A percentile compares a stretch with the other conserved stretches of the same genome.
phyloP scores from a whole-genome alignment of 2,113 vertebrate species.

The Callocephalon fimbriatum region DNA sequence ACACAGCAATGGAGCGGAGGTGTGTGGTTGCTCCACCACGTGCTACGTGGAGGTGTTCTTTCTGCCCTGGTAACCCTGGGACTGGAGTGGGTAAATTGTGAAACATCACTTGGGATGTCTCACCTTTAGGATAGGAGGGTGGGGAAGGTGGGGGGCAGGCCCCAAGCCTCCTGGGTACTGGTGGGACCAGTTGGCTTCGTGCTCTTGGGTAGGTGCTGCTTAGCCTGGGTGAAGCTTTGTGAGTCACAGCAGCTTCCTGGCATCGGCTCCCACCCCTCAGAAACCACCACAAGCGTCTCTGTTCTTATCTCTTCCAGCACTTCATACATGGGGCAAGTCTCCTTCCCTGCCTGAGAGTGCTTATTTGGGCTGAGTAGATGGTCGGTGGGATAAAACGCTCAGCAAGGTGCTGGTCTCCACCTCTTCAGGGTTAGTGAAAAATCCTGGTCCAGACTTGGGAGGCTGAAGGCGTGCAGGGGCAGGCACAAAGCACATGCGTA shows the following conservation, averaged over 20 bases:
- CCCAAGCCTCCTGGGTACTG: not conserved
- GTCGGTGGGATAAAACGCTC: not conserved
- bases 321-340: not conserved
- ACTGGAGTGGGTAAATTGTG: not conserved
- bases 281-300: not conserved
- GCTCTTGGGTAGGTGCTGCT: not conserved
- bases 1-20: fast-evolving
- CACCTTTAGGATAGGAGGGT: not conserved
- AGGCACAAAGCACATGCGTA: not conserved
- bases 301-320: slow-evolving; percentile 16
- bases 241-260: slow-evolving; percentile 32
- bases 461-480: not conserved
- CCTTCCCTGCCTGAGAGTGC: not conserved
- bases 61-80: not conserved
- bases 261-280: not conserved
- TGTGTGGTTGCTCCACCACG: not conserved
- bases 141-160: not conserved
- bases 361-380: not conserved
- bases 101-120: not conserved
- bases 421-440: not conserved
- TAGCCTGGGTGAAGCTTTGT: not conserved
- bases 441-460: not conserved
- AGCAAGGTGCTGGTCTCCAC: not conserved
- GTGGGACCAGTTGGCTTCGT: not conserved
- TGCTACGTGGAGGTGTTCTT: not conserved